Base-by-base conservation (phyloP, 2,797 vertebrate species). In the Pangasius krempfi region DNA sequence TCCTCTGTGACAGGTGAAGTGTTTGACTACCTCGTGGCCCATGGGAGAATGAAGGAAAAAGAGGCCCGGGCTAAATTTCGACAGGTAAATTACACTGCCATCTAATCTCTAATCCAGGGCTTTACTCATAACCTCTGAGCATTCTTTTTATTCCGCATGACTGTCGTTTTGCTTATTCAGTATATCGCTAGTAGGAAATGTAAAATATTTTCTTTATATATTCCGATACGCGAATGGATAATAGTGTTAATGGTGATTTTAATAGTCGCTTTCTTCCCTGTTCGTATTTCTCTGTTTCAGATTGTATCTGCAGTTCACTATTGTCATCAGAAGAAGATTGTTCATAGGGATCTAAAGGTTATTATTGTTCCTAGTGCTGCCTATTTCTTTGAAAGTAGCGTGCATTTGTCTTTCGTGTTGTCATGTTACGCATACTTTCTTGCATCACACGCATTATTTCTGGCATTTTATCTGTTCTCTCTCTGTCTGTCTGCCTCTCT, bases 1-100 rank as follows among this genome's bases (percentile, higher is more conserved):
- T 80, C 5, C 66, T 33, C 12, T 86, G 5, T 84, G 20, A 58
- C 94, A 99, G 98, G 98, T 92, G 98, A 99, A 95, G 98, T 98
- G 92, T 99, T 99, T 52, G 98, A 99, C 96, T 99, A 98, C 97
- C 97, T 99, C 92, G 98, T 98, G 92, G 98, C 98, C 4, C 97
- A 99, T 27, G 98, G 98, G 92, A 97, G 98, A 93, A 98, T 98
- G 98, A 99, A 98, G 94, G 98, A 99, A 95, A 98, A 98, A 91
- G 98, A 98, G 94, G 98, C 97, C 18, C 94, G 98, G 91, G 97
- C 96, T 95, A 99, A 98, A 94, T 98, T 98, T 93, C 94, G 97
- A 93, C 97, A 98, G 97, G 98, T 98, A 87, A 3, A 87, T 79
- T 60, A 82, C 18, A 25, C 2, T 56, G 44, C 78, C 14, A 7